Conservation (phyloP, 2,797 vertebrate species). For the Perodicticus potto region DNA sequence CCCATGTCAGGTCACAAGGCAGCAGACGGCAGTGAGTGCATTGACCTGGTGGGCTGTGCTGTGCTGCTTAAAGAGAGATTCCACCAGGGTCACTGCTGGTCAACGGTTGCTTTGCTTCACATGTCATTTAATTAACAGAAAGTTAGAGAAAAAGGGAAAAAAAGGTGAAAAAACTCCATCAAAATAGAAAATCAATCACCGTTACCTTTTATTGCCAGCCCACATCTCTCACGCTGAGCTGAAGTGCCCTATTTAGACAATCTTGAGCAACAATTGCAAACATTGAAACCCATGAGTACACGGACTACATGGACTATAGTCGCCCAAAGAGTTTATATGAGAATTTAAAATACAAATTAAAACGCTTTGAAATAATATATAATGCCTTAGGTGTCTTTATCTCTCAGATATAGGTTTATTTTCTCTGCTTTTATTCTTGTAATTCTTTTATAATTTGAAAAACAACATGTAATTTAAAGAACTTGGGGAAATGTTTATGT, state of each 20-base stretch:
- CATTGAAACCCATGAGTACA: rapidly evolving
- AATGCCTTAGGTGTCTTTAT: not conserved
- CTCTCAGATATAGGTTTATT: not conserved
- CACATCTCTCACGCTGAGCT: rapidly evolving
- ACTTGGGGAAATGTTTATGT: not conserved
- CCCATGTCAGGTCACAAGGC: rapidly evolving
- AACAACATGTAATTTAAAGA: not conserved
- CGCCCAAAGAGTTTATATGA: not conserved
- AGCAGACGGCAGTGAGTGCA: rapidly evolving
- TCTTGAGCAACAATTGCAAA: not conserved
- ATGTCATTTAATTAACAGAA: not conserved
- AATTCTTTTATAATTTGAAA: not conserved
- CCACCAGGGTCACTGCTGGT: too few species aligned
- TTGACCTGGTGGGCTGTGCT: too few species aligned
- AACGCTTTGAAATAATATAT: not conserved
- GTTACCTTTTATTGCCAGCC: too few species aligned
- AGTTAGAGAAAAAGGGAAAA: not conserved
- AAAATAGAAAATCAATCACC: not conserved
- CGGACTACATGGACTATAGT: rapidly evolving
- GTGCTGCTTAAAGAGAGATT: not conserved
- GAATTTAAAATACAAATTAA: not conserved
- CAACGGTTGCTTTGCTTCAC: not conserved
- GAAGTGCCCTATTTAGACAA: rapidly evolving
- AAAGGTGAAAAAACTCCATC: not conserved
- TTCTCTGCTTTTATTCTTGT: not conserved